Evolutionary conservation across 1,140 invertebrate genomes (phyloP).

Genomic region (Orussus abietinus): DNA sequence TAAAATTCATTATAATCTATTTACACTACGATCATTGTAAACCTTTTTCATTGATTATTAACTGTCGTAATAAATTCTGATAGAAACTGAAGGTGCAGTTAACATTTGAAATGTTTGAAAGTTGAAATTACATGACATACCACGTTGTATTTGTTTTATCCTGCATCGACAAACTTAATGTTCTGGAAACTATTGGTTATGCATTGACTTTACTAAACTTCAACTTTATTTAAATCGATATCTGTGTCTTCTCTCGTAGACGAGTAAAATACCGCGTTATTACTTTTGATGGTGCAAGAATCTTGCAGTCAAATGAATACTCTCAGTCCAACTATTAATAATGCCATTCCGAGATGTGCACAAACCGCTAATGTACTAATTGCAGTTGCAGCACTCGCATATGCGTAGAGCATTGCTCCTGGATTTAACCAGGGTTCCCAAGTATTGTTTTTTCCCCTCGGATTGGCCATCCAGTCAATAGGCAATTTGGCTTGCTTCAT

Average conservation of each 20-base stretch:
- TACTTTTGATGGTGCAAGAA: conserved; percentile 8
- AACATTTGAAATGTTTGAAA: too few species aligned
- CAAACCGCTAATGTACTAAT: conserved; percentile 26
- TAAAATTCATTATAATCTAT: too few species aligned
- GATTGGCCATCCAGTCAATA: conserved; percentile 48
- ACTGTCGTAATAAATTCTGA: too few species aligned
- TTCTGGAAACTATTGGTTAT: too few species aligned
- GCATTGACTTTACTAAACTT: background rate
- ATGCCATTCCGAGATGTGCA: conserved; percentile 32
- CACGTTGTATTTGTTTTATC: too few species aligned
- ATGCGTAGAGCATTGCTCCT: conserved; percentile 20
- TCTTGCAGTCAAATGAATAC: conserved; percentile 29
- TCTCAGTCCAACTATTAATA: conserved; percentile 25
- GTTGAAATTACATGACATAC: too few species aligned
- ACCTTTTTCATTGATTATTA: too few species aligned
- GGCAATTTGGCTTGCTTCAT: conserved; percentile 39
- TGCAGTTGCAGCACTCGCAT: conserved; percentile 25
- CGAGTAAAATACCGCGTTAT: conserved; percentile 9
- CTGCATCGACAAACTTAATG: too few species aligned
- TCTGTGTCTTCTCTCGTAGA: background rate
- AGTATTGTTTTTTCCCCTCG: conserved; percentile 48
- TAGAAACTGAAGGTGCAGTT: too few species aligned
- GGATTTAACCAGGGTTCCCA: conserved; percentile 49
- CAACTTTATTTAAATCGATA: background rate
- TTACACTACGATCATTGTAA: too few species aligned